Evolutionary conservation across 2,113 vertebrate genomes (phyloP).

Genomic region (Leucoraja erinaceus): DNA sequence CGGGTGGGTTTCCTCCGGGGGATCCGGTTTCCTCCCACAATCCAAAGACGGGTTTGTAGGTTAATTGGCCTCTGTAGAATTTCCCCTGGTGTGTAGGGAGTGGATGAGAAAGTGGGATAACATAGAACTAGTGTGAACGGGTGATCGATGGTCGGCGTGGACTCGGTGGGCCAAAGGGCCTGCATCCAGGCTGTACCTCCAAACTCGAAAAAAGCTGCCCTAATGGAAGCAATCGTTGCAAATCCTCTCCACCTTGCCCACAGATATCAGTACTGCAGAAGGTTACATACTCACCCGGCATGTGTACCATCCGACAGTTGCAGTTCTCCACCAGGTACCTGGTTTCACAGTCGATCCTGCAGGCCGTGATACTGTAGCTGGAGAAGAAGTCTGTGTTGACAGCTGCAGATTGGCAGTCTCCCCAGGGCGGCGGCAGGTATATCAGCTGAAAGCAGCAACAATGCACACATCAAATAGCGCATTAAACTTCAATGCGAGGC

Average conservation of each 20-base stretch:
- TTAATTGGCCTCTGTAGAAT: too few relatives aligned
- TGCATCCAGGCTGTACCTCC: too few relatives aligned
- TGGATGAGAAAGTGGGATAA: too few relatives aligned
- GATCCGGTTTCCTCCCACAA: too few relatives aligned
- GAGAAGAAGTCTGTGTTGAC: constrained; percentile 88
- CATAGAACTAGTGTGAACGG: too few relatives aligned
- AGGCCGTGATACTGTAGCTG: constrained; percentile 90
- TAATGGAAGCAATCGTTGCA: neutral
- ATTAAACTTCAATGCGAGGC: constrained; percentile 33
- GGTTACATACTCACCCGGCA: constrained; percentile 73
- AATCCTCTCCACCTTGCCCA: neutral
- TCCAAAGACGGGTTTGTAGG: too few relatives aligned
- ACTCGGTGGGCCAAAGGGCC: too few relatives aligned
- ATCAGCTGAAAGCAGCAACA: constrained; percentile 69
- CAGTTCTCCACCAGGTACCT: constrained; percentile 98
- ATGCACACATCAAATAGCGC: constrained; percentile 34
- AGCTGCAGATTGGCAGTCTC: constrained; percentile 82
- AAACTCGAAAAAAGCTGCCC: too few relatives aligned
- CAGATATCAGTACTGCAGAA: neutral
- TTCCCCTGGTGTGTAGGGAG: too few relatives aligned
- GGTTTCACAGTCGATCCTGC: constrained; percentile 94
- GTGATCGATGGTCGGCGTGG: too few relatives aligned
- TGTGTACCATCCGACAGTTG: constrained; percentile 98
- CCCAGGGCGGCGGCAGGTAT: constrained; percentile 93
- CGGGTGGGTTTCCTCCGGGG: too few relatives aligned